Evolutionary conservation across 1,140 invertebrate genomes (phyloP), one percentile per base, ranked within the genome.

Genomic region (Drosophila biarmipes): DNA sequence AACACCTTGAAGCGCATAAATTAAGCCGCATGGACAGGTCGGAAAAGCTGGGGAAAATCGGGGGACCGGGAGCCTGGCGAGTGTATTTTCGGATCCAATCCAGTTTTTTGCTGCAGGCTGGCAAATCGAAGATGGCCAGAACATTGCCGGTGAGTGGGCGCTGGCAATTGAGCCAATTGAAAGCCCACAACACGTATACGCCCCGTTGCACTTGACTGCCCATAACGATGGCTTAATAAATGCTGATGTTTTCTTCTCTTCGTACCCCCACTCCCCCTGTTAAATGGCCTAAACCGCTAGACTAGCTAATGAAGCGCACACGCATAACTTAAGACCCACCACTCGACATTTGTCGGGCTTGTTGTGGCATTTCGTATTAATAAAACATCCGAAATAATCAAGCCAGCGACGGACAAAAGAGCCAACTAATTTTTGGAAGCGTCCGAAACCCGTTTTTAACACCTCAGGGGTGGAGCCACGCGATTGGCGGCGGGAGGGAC

Each of bases 391-490:
- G 21, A 34, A 61, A 68, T 61, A 84, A 72, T 75, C 71, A 72
- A 79, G 75, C 61, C 48, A 66, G 35, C 66, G 46, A 15, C 37
- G 17, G 64, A 84, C 68, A 85, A 66, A 73, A 74, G 49, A 77
- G 73, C 72, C 58, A 72, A 63, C 64, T 64, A 45, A 46, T 78
- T 86, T 72, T 53, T 86, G 56, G 73, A 62, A 86, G 56, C 77
- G 59, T 74, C 48, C 42, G 78, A 49, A 85, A 86, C 81, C 71
- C 46, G 81, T 86, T 87, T 86, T 15, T 46, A 72, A 51, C 81
- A 87, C 82, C 82, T 75, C 66, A 78, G 78, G 78, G 81, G 81
- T 78, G 81, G 81, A 86, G 81, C 61, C 57, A 57, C 34, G 43
- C 38, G 51, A 29, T 21, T 12, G 46, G 54, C 14, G 14, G 27